Percentiles rank a stretch among this genome's conserved stretches.
phyloP scores from a whole-genome alignment of 2,888 invertebrate species.

The Apeira syringaria region DNA sequence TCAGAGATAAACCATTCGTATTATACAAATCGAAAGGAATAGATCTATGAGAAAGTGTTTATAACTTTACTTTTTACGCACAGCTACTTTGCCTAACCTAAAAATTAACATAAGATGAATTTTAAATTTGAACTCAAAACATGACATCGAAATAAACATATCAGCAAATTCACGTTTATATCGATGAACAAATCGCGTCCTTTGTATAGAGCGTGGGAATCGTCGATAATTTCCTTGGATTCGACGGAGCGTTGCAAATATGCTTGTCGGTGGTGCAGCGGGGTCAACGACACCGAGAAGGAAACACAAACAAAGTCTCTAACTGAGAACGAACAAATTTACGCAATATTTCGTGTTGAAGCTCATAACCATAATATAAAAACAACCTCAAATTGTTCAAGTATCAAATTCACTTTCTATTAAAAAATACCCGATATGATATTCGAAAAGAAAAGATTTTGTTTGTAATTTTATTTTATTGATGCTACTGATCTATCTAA shows the following conservation, averaged over 20 bases:
- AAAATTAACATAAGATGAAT: too few species aligned
- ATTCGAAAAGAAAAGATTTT: too few species aligned
- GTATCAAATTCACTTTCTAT: slow-evolving; percentile 2
- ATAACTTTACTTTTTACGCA: too few species aligned
- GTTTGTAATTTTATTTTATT: too few species aligned
- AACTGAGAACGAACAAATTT: slow-evolving; percentile 21
- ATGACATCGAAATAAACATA: not conserved
- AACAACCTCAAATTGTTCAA: too few species aligned
- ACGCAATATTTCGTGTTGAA: slow-evolving; percentile 20
- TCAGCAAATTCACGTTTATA: slow-evolving; percentile 11
- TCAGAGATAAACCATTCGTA: too few species aligned
- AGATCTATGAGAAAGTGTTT: too few species aligned
- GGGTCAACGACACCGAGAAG: slow-evolving; percentile 54
- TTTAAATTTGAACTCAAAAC: not conserved
- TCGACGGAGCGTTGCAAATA: slow-evolving; percentile 65
- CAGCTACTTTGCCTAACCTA: too few species aligned
- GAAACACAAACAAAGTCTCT: slow-evolving; percentile 23
- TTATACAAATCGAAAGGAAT: too few species aligned
- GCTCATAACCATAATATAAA: too few species aligned
- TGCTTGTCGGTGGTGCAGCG: slow-evolving; percentile 47
- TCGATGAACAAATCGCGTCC: slow-evolving; percentile 32
- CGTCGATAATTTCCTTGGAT: slow-evolving; percentile 50
- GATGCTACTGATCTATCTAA: too few species aligned
- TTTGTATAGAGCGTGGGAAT: slow-evolving; percentile 57
- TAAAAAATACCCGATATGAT: too few species aligned